Base-by-base conservation (phyloP, 2,888 invertebrate species). In the Metopia argyrocephala region DNA sequence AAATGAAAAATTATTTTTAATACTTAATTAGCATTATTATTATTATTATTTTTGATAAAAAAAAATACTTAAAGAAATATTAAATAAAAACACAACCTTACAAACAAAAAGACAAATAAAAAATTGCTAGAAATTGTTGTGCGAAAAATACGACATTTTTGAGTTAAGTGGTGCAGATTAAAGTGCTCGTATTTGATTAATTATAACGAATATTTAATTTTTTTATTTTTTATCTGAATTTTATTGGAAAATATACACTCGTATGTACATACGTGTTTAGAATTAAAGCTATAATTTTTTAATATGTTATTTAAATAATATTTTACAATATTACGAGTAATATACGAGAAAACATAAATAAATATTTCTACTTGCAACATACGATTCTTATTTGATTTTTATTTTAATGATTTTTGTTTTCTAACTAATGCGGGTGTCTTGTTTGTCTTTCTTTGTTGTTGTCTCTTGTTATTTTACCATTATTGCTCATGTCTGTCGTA, bases 1-100 rank as follows among this genome's bases (percentile, higher is more conserved):
- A n/a, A 48, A 76, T 64, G 46, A 76, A 76, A 78, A 61, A 66
- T 74, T 65, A 78, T 78, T 81, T 74, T 56, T 74, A 81, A 80
- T 57, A 70, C 31, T 61, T 70, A 70, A 70, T 70, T 70, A 70
- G 50, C 70, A 70, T 61, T n/a, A n/a, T n/a, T 31, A 38, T 23
- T 27, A 52, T 27, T 25, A 21, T 38, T 46, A 28, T 18, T 20
- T 46, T 38, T 38, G 38, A 38, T 12, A 12, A 3, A 2, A 15
- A 12, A 15, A 12, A 38, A 38, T 3, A 21, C 25, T 46, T 46
- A 21, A 57, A 57, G 15, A 18, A 31, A 59, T 59, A 28, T 48
- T 50, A 45, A 23, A 20, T 46, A 45, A 45, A 23, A 20, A 25
- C 5, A 56, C 15, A 56, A 68, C 27, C 45, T 45, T 56, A 6